A percentile compares a stretch with the other conserved stretches of the same genome.
These are phyloP conservation scores for Falco naumanni DNA, from an alignment of 2,797 vertebrate genomes.

Conservation along the genomic window DNA sequence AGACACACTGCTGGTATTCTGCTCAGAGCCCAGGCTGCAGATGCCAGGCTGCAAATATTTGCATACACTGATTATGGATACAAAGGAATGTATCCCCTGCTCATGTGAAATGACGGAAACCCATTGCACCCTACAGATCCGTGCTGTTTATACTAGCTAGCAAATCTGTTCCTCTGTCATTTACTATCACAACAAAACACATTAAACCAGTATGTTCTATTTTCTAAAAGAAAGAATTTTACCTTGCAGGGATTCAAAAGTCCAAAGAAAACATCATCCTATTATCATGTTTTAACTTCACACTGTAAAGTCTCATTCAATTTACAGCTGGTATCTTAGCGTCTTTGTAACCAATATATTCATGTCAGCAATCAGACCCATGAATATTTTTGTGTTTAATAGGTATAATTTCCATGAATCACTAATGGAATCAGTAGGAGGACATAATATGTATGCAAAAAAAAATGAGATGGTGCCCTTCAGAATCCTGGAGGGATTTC, in stretches of 20 bases:
- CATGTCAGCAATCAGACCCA: conserved; percentile 44
- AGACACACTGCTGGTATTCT: background rate
- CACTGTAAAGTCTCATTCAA: background rate
- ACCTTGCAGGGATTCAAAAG: background rate
- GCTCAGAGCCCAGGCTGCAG: background rate
- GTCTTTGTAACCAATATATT: conserved; percentile 39
- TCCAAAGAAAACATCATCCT: conserved; percentile 9
- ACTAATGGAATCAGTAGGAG: conserved; percentile 43
- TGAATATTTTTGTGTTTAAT: conserved; percentile 50
- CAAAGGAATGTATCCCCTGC: background rate
- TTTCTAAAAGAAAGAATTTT: conserved; percentile 6
- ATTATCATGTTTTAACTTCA: background rate
- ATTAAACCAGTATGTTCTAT: background rate
- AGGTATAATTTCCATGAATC: conserved; percentile 46
- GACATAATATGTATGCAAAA: conserved; percentile 15
- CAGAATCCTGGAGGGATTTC: conserved; percentile 26
- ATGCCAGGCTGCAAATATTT: background rate
- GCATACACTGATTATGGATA: background rate
- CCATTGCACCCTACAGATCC: background rate
- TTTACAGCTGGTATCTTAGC: background rate
- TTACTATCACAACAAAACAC: background rate
- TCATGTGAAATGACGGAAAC: background rate
- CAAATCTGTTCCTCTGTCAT: background rate
- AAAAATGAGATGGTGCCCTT: conserved; percentile 45
- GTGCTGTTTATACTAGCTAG: background rate